Base-by-base conservation (phyloP, 2,113 vertebrate genomes). In the Bubo scandiacus region DNA sequence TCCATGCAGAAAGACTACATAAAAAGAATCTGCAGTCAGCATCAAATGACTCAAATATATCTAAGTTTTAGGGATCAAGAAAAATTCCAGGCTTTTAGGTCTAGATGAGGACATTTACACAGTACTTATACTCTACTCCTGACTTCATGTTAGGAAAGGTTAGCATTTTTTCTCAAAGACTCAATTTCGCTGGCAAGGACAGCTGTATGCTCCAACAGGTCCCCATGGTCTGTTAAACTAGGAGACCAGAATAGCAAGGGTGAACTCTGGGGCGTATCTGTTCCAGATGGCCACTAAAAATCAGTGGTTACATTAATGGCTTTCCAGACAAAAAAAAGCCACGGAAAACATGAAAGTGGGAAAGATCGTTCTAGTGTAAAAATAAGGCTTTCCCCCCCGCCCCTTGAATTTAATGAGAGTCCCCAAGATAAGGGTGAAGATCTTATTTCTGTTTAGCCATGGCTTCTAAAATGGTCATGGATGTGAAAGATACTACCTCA, bases 401-500 rank as follows among this genome's bases (percentile, higher is more conserved):
- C 5, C 4, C 11, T 20, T 83, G 11, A 91, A 66, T 67, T 63
- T 74, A 55, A 70, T 6, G 4, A 26, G 8, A 26, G 15, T 21
- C 11, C 1, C 3, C 2, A 27, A 11, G 17, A 71, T 23, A 42
- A 63, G 1, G 0, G 22, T 32, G 26, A 55, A 91, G 21, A 30
- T 29, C 34, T 34, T 40, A 52, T 9, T 57, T 75, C 78, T 57
- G 5, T 57, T 84, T 40, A 71, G 16, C 12, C 42, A 57, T 0
- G 0, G 25, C 10, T 90, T 84, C 54, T 63, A 49, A 77, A 84
- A 88, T 67, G 43, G 67, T 23, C 34, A 43, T 0, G 0, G 22
- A 55, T 6, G 14, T 9, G 6, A 59, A n/a, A 68, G 9, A 22
- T 3, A 73, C 0, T 32, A 78, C 18, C 26, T 51, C 59, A 67